phyloP scores from a whole-genome alignment of 2,113 vertebrate species.

The Natator depressus region DNA sequence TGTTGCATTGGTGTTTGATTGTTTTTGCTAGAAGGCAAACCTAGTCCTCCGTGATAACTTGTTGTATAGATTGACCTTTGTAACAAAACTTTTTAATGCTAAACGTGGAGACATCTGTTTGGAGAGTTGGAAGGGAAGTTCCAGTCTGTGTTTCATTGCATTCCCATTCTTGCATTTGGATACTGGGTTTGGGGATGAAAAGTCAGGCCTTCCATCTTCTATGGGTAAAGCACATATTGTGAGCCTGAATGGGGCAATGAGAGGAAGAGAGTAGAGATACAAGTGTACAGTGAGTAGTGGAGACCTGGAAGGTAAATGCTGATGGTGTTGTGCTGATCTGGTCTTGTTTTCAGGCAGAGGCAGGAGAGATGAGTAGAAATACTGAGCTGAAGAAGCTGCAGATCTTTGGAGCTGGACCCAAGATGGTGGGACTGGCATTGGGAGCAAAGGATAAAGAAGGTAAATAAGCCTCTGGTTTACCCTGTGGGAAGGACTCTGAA shows the following conservation, averaged over 20 bases:
- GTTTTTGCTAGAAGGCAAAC: neutral
- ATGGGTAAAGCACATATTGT: neutral
- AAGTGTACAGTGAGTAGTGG: neutral
- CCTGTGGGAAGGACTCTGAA: neutral
- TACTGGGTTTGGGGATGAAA: neutral
- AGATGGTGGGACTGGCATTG: slow-evolving; percentile 90
- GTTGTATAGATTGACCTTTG: neutral
- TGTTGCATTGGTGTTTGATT: neutral
- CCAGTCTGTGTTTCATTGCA: neutral
- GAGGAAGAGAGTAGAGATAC: neutral
- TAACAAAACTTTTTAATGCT: neutral
- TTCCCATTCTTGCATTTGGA: neutral
- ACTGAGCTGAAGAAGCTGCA: slow-evolving; percentile 93
- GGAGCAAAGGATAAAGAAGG: slow-evolving; percentile 86
- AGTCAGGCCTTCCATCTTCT: neutral
- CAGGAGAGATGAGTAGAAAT: slow-evolving; percentile 83
- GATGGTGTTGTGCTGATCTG: slow-evolving; percentile 44
- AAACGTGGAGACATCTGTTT: neutral
- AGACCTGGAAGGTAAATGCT: neutral
- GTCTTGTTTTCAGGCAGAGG: slow-evolving; percentile 73
- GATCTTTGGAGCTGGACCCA: slow-evolving; percentile 91
- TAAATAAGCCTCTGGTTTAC: slow-evolving; percentile 56
- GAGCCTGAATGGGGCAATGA: neutral
- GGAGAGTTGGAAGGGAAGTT: neutral
- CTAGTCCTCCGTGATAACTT: neutral